Conservation (phyloP, 2,797 vertebrate species). For the Neostethus bicornis region DNA sequence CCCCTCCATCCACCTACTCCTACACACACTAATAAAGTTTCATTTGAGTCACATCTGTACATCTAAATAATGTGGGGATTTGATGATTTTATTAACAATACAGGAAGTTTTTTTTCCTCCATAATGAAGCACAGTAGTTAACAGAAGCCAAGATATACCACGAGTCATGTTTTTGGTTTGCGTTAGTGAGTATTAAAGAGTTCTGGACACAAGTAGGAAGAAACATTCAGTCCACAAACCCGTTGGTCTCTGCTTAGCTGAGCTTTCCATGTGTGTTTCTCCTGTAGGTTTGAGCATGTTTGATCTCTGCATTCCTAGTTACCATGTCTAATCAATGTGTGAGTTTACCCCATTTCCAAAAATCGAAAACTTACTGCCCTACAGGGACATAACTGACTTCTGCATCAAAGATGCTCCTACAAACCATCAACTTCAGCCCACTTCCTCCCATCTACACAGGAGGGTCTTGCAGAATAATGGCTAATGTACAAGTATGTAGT, state of each 20-base stretch:
- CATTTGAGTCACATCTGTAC: too few relatives aligned
- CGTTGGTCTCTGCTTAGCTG: conserved; percentile 4
- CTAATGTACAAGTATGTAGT: neutral
- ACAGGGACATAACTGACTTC: conserved; percentile 41
- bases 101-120: too few relatives aligned
- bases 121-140: too few relatives aligned
- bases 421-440: conserved; percentile 34
- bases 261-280: neutral
- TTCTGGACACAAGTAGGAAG: neutral
- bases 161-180: too few relatives aligned
- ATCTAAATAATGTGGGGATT: too few relatives aligned
- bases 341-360: neutral
- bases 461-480: neutral
- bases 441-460: neutral
- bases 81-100: too few relatives aligned
- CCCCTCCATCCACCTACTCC: too few relatives aligned
- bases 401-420: conserved; percentile 46
- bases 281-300: neutral
- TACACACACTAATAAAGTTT: too few relatives aligned
- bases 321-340: conserved; percentile 19
- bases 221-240: neutral
- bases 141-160: too few relatives aligned
- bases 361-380: conserved; percentile 52
- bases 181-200: too few relatives aligned
- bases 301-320: conserved; percentile 5